phyloP scores from a whole-genome alignment of 2,888 invertebrate genomes.

The Tinea pellionella region DNA sequence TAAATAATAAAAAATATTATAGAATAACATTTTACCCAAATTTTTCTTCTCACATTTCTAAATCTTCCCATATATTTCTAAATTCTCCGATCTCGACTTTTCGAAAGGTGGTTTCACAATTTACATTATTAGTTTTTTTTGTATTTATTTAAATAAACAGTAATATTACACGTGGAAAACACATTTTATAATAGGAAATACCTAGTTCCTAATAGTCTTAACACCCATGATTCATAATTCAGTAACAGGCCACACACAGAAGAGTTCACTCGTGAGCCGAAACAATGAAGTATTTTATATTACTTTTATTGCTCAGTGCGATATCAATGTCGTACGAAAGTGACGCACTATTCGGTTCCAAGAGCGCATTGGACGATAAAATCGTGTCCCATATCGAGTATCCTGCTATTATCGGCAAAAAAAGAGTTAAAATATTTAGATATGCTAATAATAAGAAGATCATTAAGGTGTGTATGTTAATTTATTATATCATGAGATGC shows the following conservation, averaged over 20 bases:
- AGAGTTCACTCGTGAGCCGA: neutral
- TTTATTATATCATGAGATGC: too few species aligned
- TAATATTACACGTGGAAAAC: too few species aligned
- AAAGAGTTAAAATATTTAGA: neutral
- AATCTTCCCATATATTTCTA: too few species aligned
- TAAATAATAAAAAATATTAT: too few species aligned
- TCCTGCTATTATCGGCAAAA: neutral
- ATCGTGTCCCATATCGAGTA: neutral
- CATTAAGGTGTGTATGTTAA: neutral
- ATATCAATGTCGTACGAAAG: neutral
- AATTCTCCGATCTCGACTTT: too few species aligned
- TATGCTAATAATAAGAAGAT: neutral
- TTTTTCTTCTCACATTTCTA: too few species aligned
- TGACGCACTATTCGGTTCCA: neutral
- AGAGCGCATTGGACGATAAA: neutral
- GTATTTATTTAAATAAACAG: neutral
- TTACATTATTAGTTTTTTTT: too few species aligned
- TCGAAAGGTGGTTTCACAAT: too few species aligned
- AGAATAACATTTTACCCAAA: too few species aligned
- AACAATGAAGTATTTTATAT: neutral
- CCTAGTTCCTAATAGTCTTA: neutral
- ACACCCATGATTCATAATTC: neutral
- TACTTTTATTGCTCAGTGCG: neutral
- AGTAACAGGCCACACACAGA: neutral
- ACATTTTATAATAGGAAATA: too few species aligned